A percentile compares a stretch with the other conserved stretches of the same genome.
Conservation (phyloP, 2,888 invertebrate species). For the Apoda limacodes region DNA sequence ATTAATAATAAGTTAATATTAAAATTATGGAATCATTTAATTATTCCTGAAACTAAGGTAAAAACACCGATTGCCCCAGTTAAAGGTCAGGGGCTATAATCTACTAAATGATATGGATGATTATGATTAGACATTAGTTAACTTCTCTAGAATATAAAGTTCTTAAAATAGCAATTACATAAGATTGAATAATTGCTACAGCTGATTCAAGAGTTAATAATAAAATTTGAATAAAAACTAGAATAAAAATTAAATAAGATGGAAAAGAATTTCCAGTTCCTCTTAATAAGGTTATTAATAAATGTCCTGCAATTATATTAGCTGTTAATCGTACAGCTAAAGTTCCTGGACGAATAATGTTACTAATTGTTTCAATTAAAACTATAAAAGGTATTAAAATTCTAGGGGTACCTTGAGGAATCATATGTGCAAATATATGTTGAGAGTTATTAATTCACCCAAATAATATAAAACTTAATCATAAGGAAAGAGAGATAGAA, state of each 20-base stretch:
- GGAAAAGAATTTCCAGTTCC: conserved; percentile 31
- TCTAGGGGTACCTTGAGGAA: conserved; percentile 75
- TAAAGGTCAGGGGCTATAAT: too few species aligned
- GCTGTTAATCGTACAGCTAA: conserved; percentile 78
- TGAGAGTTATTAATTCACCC: conserved; percentile 73
- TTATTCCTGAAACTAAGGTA: too few species aligned
- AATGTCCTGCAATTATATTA: conserved; percentile 82
- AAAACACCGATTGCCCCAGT: too few species aligned
- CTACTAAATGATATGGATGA: conserved; percentile 73
- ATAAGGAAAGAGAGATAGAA: conserved; percentile 71
- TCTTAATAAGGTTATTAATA: conserved; percentile 73
- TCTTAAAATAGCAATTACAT: conserved; percentile 74
- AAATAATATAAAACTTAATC: conserved; percentile 74
- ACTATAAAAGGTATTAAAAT: conserved; percentile 79
- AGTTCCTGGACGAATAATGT: conserved; percentile 77
- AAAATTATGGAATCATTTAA: too few species aligned
- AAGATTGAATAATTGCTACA: conserved; percentile 74
- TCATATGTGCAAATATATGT: conserved; percentile 75
- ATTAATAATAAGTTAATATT: conserved; percentile 68
- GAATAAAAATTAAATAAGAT: conserved; percentile 33
- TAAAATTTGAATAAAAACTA: conserved; percentile 58
- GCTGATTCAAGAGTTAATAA: conserved; percentile 69
- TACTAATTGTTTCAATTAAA: conserved; percentile 80
- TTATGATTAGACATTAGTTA: conserved; percentile 68
- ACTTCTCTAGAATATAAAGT: conserved; percentile 77